phyloP scores from a whole-genome alignment of 2,888 invertebrate genomes.

The Hoplodrina ambigua region DNA sequence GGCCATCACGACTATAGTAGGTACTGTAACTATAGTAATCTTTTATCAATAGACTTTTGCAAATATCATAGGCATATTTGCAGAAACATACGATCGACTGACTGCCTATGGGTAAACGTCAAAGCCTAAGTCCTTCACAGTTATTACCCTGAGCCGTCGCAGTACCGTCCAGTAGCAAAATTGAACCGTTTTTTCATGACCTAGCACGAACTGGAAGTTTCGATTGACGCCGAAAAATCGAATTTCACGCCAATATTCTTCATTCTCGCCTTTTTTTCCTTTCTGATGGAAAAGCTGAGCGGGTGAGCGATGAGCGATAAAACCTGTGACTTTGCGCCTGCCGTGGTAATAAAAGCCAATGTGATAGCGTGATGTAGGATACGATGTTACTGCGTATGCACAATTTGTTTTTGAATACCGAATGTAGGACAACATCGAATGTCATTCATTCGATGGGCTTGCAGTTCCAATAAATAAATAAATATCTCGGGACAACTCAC shows the following conservation, averaged over 20 bases:
- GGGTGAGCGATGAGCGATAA: slow-evolving; percentile 23
- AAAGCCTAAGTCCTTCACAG: slow-evolving; percentile 6
- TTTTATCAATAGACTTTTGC: neutral
- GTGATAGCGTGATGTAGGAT: slow-evolving; percentile 7
- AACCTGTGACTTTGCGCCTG: slow-evolving; percentile 13
- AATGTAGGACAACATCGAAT: slow-evolving; percentile 7
- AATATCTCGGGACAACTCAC: no score
- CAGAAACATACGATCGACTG: no score
- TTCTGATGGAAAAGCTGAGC: slow-evolving; percentile 25
- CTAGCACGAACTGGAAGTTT: slow-evolving; percentile 21
- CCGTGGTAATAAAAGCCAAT: slow-evolving; percentile 30
- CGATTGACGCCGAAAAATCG: slow-evolving; percentile 41
- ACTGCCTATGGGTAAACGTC: neutral
- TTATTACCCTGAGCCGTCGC: neutral
- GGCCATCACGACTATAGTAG: no score
- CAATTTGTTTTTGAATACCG: slow-evolving; percentile 34
- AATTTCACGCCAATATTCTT: slow-evolving; percentile 48
- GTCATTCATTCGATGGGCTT: neutral
- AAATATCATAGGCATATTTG: neutral
- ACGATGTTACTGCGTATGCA: slow-evolving; percentile 17
- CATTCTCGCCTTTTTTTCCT: slow-evolving; percentile 12
- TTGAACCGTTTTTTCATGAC: slow-evolving; percentile 23
- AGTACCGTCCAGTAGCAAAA: slow-evolving; percentile 16
- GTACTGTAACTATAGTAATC: no score
- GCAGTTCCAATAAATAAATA: no score